These are phyloP conservation scores for Chloroceryle aenea DNA, from an alignment of 2,113 vertebrate genomes.

Conservation along the genomic window DNA sequence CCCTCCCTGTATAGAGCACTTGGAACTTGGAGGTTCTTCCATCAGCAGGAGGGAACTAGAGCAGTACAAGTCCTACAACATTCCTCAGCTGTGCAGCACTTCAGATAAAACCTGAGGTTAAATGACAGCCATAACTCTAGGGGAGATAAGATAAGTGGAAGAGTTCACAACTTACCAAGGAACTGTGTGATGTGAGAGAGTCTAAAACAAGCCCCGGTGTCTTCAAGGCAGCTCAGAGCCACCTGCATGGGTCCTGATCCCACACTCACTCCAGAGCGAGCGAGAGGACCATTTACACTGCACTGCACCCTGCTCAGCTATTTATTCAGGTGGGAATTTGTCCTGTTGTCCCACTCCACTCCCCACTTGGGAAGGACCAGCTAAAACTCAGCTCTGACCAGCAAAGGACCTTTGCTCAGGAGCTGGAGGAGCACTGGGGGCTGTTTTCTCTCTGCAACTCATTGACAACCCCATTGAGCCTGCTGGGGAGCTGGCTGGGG, in stretches of 20 bases:
- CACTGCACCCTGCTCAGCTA: background rate
- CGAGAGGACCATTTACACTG: background rate
- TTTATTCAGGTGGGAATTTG: background rate
- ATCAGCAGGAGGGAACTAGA: background rate
- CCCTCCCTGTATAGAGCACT: background rate
- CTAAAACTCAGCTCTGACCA: background rate
- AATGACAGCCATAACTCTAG: background rate
- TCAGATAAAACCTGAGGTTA: slow-evolving; percentile 5
- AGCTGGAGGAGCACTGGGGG: background rate
- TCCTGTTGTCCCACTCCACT: background rate
- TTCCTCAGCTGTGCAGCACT: slow-evolving; percentile 9
- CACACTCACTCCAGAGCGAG: background rate
- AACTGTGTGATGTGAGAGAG: background rate
- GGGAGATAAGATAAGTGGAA: background rate
- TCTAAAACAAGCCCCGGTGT: background rate
- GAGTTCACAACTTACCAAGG: slow-evolving; percentile 13
- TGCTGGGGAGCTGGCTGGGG: background rate
- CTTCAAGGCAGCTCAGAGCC: background rate
- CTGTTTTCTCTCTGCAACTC: background rate
- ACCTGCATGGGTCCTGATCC: background rate
- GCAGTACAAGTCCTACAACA: slow-evolving; percentile 33
- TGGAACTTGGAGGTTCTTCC: background rate
- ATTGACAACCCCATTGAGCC: background rate
- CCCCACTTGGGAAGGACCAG: background rate
- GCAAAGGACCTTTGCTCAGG: background rate